These are phyloP conservation scores for Diadema setosum DNA, from an alignment of 35 echinoderm and acorn worm species.

Conservation along the genomic window DNA sequence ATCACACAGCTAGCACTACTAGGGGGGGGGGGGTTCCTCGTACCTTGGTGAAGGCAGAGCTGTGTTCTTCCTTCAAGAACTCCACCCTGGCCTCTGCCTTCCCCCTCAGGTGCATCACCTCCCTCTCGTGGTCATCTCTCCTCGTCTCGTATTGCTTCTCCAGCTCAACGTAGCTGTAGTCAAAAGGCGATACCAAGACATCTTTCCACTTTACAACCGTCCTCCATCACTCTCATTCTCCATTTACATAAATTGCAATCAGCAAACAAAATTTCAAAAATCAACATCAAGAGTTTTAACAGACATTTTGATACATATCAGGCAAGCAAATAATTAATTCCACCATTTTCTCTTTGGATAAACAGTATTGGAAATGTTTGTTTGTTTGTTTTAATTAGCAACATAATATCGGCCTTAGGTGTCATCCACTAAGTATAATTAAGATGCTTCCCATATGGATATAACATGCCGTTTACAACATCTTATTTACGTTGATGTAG, in stretches of 20 bases:
- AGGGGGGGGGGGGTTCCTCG: too few relatives aligned
- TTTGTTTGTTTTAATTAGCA: too few relatives aligned
- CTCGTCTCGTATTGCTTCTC: conserved; percentile 29
- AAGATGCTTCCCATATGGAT: too few relatives aligned
- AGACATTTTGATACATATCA: background rate
- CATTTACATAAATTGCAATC: background rate
- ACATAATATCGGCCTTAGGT: too few relatives aligned
- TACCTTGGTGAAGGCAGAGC: conserved; percentile 62
- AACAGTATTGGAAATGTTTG: too few relatives aligned
- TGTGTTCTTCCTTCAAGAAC: conserved; percentile 81
- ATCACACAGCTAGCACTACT: too few relatives aligned
- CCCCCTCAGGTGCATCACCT: conserved; percentile 24
- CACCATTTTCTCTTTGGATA: too few relatives aligned
- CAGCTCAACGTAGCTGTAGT: conserved; percentile 33
- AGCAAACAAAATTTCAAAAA: background rate
- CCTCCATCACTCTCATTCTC: background rate
- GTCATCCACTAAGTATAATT: too few relatives aligned
- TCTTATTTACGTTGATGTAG: too few relatives aligned
- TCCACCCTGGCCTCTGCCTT: conserved; percentile 72
- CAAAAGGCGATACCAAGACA: background rate
- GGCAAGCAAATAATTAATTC: too few relatives aligned
- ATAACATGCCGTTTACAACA: too few relatives aligned
- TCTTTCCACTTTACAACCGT: background rate
- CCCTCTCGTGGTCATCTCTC: conserved; percentile 54
- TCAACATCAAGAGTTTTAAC: background rate